Percentiles rank a stretch among this genome's conserved stretches.
These are phyloP conservation scores for Rhinopomastus cyanomelas DNA, from an alignment of 2,113 vertebrate species.

Conservation along the genomic window DNA sequence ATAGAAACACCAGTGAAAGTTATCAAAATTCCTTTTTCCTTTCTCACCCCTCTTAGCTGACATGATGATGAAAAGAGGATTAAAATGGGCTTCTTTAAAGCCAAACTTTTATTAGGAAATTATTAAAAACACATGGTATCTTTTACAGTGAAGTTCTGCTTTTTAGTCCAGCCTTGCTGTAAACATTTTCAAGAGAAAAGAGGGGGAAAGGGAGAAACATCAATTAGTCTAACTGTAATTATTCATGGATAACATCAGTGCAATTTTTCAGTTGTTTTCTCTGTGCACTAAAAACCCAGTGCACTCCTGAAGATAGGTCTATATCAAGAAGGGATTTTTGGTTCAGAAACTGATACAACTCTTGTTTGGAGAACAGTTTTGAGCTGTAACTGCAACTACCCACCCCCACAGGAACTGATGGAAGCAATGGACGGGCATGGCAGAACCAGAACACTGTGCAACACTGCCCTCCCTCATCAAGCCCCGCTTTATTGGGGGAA, in stretches of 20 bases:
- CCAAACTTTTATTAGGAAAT: constrained; percentile 13
- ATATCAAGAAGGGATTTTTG: background rate
- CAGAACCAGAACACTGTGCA: background rate
- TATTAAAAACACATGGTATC: background rate
- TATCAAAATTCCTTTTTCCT: background rate
- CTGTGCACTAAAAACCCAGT: background rate
- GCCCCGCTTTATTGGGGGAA: too few species aligned
- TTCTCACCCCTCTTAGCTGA: background rate
- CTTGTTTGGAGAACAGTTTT: background rate
- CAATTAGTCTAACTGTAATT: background rate
- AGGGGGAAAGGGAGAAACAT: background rate
- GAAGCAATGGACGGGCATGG: background rate
- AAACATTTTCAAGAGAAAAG: background rate
- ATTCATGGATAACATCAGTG: background rate
- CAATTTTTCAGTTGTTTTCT: background rate
- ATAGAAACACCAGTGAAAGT: background rate
- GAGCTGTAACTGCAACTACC: background rate
- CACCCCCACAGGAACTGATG: background rate
- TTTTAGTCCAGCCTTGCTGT: background rate
- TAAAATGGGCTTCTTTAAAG: constrained; percentile 12
- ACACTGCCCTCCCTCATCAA: too few species aligned
- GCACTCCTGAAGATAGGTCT: background rate
- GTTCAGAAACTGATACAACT: background rate
- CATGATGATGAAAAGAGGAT: constrained; percentile 6
- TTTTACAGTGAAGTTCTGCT: background rate